A percentile compares a stretch with the other conserved stretches of the same genome.
These are phyloP conservation scores for Ruditapes philippinarum DNA, from an alignment of 1,140 invertebrate species.

Conservation along the genomic window DNA sequence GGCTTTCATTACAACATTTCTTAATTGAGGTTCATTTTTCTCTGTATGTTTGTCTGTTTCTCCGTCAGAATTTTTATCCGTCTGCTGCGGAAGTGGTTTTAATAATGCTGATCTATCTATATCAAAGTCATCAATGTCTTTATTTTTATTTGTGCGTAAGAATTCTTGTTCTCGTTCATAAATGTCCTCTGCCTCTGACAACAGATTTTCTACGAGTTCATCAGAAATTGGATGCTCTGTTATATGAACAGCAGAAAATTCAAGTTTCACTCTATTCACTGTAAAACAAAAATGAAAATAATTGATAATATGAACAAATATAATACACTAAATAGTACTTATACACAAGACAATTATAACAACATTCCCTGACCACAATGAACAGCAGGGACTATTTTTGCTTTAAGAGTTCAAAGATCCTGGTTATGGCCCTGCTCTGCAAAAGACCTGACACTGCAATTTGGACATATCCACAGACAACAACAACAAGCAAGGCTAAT, in stretches of 20 bases:
- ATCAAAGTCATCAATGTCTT: conserved; percentile 74
- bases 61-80: background rate
- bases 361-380: no score
- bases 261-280: conserved; percentile 80
- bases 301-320: no score
- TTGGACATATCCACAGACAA: no score
- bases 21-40: conserved; percentile 6
- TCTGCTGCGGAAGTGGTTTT: conserved; percentile 26
- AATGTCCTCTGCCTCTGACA: conserved; percentile 74
- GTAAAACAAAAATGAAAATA: conserved; percentile 41
- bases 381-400: no score
- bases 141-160: conserved; percentile 64
- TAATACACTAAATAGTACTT: no score
- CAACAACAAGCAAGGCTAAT: no score
- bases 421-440: no score
- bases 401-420: no score
- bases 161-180: conserved; percentile 74
- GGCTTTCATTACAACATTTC: conserved; percentile 38
- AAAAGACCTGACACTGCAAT: no score
- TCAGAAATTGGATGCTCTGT: conserved; percentile 77
- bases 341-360: no score
- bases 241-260: conserved; percentile 78
- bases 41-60: background rate
- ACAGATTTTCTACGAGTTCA: conserved; percentile 68
- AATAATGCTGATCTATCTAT: conserved; percentile 37